Percentiles rank a stretch among this genome's conserved stretches.
Conservation (phyloP, 2,888 invertebrate species). For the Achlya flavicornis region DNA sequence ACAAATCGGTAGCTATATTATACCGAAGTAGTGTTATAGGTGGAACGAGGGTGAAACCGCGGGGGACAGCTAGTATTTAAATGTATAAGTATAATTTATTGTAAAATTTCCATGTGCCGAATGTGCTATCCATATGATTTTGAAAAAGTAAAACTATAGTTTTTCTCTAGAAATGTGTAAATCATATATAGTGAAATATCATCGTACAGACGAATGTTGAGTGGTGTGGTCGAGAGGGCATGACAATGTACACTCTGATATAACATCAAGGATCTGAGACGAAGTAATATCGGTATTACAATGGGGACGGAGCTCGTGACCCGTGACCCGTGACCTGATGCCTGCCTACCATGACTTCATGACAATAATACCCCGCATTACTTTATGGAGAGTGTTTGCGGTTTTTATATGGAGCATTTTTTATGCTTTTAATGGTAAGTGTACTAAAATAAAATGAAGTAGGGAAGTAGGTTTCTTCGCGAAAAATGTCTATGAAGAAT, state of each 20-base stretch:
- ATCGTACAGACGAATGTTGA: neutral
- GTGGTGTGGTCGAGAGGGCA: neutral
- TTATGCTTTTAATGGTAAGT: neutral
- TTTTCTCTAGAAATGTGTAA: neutral
- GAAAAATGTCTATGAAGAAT: too few relatives aligned
- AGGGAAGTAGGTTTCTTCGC: too few relatives aligned
- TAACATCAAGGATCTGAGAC: slow-evolving; percentile 7
- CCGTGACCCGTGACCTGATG: slow-evolving; percentile 34
- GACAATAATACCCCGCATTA: slow-evolving; percentile 1
- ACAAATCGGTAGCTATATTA: too few relatives aligned
- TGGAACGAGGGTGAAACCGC: too few relatives aligned
- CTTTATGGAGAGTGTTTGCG: slow-evolving; percentile 2
- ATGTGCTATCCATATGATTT: too few relatives aligned
- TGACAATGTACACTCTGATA: neutral
- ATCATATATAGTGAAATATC: neutral
- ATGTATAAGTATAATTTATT: too few relatives aligned
- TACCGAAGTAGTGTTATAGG: too few relatives aligned
- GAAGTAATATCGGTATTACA: slow-evolving; percentile 9
- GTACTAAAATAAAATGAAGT: too few relatives aligned
- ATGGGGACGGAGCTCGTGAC: slow-evolving; percentile 32
- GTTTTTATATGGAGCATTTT: neutral
- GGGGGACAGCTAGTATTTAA: too few relatives aligned
- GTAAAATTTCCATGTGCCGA: too few relatives aligned
- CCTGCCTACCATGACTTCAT: slow-evolving; percentile 26
- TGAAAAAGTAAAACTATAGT: too few relatives aligned